Conservation (phyloP, 2,113 vertebrate genomes). For the Uria aalge region DNA sequence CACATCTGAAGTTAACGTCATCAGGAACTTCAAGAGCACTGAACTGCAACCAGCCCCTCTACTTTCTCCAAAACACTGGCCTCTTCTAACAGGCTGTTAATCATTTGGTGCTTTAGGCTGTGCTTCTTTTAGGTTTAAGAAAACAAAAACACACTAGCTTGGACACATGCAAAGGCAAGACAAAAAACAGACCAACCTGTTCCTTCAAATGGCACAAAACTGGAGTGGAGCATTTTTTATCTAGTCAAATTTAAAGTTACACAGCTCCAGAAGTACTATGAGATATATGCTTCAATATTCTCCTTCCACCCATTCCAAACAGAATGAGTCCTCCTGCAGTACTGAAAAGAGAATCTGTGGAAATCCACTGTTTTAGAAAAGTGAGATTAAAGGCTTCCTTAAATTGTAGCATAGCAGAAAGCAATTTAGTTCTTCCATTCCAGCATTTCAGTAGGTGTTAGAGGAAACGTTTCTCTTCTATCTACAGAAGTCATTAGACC, state of each 20-base stretch:
- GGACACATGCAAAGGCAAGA: not conserved
- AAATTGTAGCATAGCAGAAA: fast-evolving
- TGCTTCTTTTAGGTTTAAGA: not conserved
- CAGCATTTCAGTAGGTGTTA: fast-evolving
- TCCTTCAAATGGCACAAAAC: not conserved
- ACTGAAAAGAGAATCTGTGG: fast-evolving
- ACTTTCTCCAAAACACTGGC: not conserved
- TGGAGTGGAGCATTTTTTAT: not conserved
- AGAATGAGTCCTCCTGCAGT: not conserved
- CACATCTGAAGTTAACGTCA: not conserved
- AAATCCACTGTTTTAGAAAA: not conserved
- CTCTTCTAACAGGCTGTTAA: not conserved
- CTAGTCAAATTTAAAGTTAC: not conserved
- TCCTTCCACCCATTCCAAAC: not conserved
- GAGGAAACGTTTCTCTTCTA: not conserved
- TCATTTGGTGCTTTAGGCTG: not conserved
- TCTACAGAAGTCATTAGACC: not conserved
- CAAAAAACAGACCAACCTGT: not conserved
- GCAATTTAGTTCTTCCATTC: not conserved
- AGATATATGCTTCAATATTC: not conserved
- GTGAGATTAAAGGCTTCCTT: not conserved
- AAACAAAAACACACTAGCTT: not conserved
- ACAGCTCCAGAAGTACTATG: not conserved
- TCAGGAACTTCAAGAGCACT: not conserved
- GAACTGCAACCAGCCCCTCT: not conserved